phyloP scores from a whole-genome alignment of 2,797 vertebrate genomes.

The Tokudaia muenninki region DNA sequence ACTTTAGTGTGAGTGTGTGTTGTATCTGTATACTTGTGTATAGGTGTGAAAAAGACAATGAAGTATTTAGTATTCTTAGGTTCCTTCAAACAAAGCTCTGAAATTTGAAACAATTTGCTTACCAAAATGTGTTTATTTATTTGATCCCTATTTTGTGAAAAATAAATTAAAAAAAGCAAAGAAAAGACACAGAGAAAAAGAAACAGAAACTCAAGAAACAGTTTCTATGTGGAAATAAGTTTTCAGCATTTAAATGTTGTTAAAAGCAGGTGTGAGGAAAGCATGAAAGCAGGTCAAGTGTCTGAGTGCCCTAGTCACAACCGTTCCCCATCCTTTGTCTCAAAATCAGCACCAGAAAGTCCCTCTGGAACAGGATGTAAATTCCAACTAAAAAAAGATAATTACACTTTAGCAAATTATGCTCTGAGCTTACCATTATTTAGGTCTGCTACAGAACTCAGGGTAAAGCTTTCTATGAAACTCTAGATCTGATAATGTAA shows the following conservation, averaged over 20 bases:
- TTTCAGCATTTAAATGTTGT: constrained; percentile 53
- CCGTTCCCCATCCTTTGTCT: constrained; percentile 64
- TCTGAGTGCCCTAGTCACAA: constrained; percentile 17
- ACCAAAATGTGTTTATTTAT: constrained; percentile 67
- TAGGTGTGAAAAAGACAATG: constrained; percentile 19
- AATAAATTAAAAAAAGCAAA: background rate
- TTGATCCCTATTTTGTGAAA: constrained; percentile 66
- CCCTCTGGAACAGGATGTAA: constrained; percentile 67
- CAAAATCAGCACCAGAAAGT: constrained; percentile 61
- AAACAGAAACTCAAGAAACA: constrained; percentile 30
- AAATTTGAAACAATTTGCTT: constrained; percentile 72
- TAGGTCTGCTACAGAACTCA: constrained; percentile 35
- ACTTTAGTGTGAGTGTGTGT: constrained; percentile 33
- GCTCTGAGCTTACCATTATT: constrained; percentile 40
- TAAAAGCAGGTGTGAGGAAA: constrained; percentile 63
- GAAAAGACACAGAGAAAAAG: background rate
- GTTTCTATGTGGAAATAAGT: constrained; percentile 59
- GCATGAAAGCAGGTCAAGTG: constrained; percentile 40
- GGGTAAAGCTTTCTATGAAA: constrained; percentile 37
- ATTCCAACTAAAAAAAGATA: constrained; percentile 53
- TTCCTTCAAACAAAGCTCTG: constrained; percentile 59
- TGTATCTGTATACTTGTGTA: background rate
- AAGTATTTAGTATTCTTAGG: constrained; percentile 58
- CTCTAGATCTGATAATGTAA: constrained; percentile 20
- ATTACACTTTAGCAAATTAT: constrained; percentile 37